Evolutionary conservation across 2,797 vertebrate species (phyloP).

Genomic region (Dermochelys coriacea): DNA sequence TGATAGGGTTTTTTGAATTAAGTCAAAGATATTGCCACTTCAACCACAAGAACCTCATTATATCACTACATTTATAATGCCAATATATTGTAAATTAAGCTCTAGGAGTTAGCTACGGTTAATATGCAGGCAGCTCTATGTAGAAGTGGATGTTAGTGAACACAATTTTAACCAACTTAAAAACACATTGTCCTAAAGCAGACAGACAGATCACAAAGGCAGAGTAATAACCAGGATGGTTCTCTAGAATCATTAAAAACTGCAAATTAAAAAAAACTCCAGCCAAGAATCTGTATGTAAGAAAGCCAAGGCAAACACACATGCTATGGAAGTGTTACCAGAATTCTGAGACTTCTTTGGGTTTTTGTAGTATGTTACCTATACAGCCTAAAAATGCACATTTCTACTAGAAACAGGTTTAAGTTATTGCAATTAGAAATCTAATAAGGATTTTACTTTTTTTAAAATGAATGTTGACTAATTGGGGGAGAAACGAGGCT

Average conservation of each 20-base stretch:
- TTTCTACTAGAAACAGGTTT: not conserved
- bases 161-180: not conserved
- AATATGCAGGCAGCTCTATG: not conserved
- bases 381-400: not conserved
- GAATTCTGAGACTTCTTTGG: not conserved
- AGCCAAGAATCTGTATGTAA: not conserved
- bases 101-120: not conserved
- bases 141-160: not conserved
- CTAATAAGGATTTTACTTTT: not conserved
- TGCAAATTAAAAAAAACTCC: not conserved
- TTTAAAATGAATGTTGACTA: not conserved
- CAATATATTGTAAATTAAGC: not conserved
- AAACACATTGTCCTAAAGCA: not conserved
- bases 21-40: not conserved
- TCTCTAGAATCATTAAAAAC: not conserved
- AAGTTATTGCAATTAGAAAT: not conserved
- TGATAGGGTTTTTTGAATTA: not conserved
- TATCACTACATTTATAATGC: not conserved
- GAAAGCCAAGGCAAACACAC: not conserved
- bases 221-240: not conserved
- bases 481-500: not conserved
- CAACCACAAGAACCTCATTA: not conserved
- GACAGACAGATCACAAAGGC: not conserved
- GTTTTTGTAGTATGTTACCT: not conserved
- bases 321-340: not conserved